phyloP scores from a whole-genome alignment of 2,797 vertebrate species.

The Silurus aristotelis region DNA sequence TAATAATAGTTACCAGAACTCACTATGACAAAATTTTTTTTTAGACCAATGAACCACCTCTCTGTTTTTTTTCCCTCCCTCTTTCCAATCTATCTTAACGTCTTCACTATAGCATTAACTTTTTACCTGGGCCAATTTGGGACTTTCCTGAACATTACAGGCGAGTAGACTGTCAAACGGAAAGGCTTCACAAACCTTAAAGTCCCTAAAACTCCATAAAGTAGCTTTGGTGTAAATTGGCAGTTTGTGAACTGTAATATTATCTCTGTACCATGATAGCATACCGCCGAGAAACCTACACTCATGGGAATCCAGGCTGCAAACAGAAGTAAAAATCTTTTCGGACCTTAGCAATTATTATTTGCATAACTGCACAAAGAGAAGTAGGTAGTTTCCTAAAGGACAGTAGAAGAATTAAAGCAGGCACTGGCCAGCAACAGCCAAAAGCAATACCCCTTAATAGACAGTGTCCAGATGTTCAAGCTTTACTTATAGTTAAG shows the following conservation, averaged over 20 bases:
- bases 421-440: not conserved
- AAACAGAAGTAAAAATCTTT: slow-evolving; percentile 19
- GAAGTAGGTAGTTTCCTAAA: slow-evolving; percentile 45
- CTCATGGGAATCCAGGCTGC: slow-evolving; percentile 31
- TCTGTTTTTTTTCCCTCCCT: not conserved
- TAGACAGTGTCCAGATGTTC: not conserved
- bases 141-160: slow-evolving; percentile 75
- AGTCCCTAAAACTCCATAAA: slow-evolving; percentile 74
- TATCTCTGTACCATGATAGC: not conserved
- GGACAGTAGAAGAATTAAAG: not conserved
- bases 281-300: slow-evolving; percentile 15
- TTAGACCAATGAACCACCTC: not conserved
- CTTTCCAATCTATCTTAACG: slow-evolving; percentile 19
- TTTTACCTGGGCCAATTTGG: slow-evolving; percentile 79
- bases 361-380: slow-evolving; percentile 34
- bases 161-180: slow-evolving; percentile 63
- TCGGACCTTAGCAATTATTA: not conserved
- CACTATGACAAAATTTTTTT: not conserved
- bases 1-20: not conserved
- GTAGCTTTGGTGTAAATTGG: slow-evolving; percentile 44
- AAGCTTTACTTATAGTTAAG: not conserved
- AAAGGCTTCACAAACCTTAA: slow-evolving; percentile 68
- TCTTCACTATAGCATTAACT: slow-evolving; percentile 30
- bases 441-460: not conserved
- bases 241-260: slow-evolving; percentile 46